A percentile compares a stretch with the other conserved stretches of the same genome.
These are phyloP conservation scores for Plestiodon gilberti DNA, from an alignment of 2,113 vertebrate species.

Conservation along the genomic window DNA sequence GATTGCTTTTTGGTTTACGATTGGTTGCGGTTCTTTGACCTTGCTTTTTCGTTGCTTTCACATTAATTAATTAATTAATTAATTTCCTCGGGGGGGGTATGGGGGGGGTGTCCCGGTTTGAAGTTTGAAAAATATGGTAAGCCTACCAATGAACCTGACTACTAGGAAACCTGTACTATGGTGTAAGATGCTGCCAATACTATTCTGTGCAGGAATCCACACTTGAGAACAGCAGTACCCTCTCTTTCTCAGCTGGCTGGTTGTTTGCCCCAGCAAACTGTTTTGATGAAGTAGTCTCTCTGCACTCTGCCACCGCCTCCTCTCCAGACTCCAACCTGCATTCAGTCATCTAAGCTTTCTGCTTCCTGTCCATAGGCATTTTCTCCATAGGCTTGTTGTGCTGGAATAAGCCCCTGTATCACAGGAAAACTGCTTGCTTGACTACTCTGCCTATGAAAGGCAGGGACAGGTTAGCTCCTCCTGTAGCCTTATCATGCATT, in stretches of 20 bases:
- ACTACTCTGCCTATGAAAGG: slow-evolving; percentile 20
- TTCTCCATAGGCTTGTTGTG: not conserved
- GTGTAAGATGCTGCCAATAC: not conserved
- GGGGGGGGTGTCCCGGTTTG: too few relatives aligned
- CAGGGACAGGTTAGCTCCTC: not conserved
- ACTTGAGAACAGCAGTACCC: not conserved
- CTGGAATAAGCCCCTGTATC: not conserved
- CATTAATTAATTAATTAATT: too few relatives aligned
- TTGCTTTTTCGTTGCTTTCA: too few relatives aligned
- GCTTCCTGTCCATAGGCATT: not conserved
- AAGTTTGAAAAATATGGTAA: too few relatives aligned
- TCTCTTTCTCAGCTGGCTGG: not conserved
- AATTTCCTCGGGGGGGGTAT: too few relatives aligned
- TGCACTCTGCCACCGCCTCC: not conserved
- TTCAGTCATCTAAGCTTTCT: not conserved
- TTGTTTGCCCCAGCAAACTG: not conserved
- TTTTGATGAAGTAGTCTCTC: not conserved
- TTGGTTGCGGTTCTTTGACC: too few relatives aligned
- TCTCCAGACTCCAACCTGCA: not conserved
- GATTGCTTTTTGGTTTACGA: too few relatives aligned
- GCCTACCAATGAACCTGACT: too few relatives aligned
- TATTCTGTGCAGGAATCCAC: not conserved
- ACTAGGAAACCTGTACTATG: not conserved
- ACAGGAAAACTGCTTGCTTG: not conserved
- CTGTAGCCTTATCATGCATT: not conserved